Conservation (phyloP, 2,113 vertebrate genomes). For the Ophthalmolycus amberensis region DNA sequence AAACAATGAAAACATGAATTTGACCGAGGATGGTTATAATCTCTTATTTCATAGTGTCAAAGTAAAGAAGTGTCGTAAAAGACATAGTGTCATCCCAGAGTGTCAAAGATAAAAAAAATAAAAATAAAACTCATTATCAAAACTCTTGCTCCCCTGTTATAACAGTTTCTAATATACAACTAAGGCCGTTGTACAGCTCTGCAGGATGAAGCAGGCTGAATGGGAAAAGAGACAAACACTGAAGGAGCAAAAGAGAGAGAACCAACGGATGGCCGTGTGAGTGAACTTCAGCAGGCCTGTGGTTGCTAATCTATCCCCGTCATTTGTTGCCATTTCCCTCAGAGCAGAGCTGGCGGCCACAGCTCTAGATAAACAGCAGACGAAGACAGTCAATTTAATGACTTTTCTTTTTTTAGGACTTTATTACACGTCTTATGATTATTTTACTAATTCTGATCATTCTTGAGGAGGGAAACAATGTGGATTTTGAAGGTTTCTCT, state of each 20-base stretch:
- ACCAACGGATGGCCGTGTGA: constrained; percentile 66
- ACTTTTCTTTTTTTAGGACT: background rate
- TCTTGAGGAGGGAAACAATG: background rate
- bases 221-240: constrained; percentile 2
- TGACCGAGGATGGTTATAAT: background rate
- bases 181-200: background rate
- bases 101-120: constrained; percentile 7
- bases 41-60: background rate
- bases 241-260: constrained; percentile 20
- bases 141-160: background rate
- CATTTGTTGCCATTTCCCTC: constrained; percentile 83
- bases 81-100: background rate
- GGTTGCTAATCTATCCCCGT: constrained; percentile 81
- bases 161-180: background rate
- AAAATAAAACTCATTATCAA: background rate
- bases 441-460: background rate
- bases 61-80: too few species aligned
- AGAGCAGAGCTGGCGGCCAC: constrained; percentile 69
- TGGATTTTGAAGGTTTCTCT: background rate
- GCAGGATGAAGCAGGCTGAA: constrained; percentile 1
- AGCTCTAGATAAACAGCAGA: constrained; percentile 76
- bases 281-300: constrained; percentile 70
- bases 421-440: background rate
- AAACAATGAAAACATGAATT: background rate
- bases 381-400: constrained; percentile 49